Evolutionary conservation across 2,113 vertebrate species (phyloP).

Genomic region (Phainopepla nitens): DNA sequence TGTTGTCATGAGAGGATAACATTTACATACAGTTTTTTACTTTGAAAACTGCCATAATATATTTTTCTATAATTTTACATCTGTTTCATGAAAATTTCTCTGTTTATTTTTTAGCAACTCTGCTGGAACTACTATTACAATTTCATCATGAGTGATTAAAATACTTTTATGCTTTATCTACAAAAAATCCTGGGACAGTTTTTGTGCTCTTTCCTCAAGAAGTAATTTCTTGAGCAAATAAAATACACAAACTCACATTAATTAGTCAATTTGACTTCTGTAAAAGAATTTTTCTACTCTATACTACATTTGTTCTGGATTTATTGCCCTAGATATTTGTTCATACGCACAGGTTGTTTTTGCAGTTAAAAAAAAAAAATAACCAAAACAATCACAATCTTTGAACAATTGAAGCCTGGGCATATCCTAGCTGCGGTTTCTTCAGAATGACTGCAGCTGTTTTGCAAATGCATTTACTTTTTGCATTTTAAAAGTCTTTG

Average conservation of each 20-base stretch:
- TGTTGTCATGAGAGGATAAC: neutral
- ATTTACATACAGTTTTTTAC: accelerated
- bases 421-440: neutral
- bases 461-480: neutral
- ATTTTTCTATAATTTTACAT: neutral
- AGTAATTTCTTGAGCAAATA: neutral
- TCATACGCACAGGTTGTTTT: neutral
- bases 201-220: neutral
- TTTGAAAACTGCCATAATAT: neutral
- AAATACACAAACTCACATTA: neutral
- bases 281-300: neutral
- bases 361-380: neutral
- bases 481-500: neutral
- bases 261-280: neutral
- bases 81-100: neutral
- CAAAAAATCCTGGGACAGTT: neutral
- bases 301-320: neutral
- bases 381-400: neutral
- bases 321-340: neutral
- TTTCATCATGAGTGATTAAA: neutral
- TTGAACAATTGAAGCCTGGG: neutral
- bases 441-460: neutral
- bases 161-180: neutral
- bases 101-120: neutral
- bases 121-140: neutral